A percentile compares a stretch with the other conserved stretches of the same genome.
phyloP scores from a whole-genome alignment of 2,888 invertebrate species.

The Chrysomela aeneicollis region DNA sequence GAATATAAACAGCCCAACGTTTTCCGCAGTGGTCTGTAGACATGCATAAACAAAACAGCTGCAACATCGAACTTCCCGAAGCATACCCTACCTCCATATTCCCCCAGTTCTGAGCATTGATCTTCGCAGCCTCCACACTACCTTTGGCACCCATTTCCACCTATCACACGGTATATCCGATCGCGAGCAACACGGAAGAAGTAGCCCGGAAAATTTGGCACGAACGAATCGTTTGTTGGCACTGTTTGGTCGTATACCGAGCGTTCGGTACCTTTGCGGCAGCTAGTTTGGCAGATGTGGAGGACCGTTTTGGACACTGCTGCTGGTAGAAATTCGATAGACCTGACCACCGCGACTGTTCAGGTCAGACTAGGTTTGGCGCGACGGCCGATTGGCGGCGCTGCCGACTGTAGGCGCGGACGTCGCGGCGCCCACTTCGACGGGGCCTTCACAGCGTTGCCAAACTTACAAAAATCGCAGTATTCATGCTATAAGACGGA shows the following conservation, averaged over 20 bases:
- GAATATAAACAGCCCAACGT: too few species aligned
- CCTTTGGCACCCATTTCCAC: conserved; percentile 79
- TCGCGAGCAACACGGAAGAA: conserved; percentile 24
- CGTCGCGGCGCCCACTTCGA: conserved; percentile 15
- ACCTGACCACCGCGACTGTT: conserved; percentile 52
- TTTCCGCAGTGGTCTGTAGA: not conserved
- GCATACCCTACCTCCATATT: conserved; percentile 74
- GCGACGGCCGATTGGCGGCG: conserved; percentile 56
- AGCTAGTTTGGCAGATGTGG: conserved; percentile 35
- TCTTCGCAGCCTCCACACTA: conserved; percentile 82
- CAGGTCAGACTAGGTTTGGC: conserved; percentile 59
- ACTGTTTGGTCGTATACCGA: not conserved
- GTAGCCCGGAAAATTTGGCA: conserved; percentile 27
- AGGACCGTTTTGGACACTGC: conserved; percentile 32
- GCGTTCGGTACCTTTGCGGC: conserved; percentile 16
- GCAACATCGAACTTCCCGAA: conserved; percentile 34
- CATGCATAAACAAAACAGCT: not conserved
- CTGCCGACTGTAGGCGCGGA: conserved; percentile 23
- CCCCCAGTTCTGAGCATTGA: conserved; percentile 82
- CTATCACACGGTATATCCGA: conserved; percentile 28
- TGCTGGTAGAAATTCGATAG: conserved; percentile 41
- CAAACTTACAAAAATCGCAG: not conserved
- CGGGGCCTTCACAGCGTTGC: conserved; percentile 32
- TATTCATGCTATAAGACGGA: too few species aligned
- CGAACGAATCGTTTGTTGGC: not conserved